A percentile compares a stretch with the other conserved stretches of the same genome.
Conservation (phyloP, 2,888 invertebrate genomes). For the Hanleya hanleyi region DNA sequence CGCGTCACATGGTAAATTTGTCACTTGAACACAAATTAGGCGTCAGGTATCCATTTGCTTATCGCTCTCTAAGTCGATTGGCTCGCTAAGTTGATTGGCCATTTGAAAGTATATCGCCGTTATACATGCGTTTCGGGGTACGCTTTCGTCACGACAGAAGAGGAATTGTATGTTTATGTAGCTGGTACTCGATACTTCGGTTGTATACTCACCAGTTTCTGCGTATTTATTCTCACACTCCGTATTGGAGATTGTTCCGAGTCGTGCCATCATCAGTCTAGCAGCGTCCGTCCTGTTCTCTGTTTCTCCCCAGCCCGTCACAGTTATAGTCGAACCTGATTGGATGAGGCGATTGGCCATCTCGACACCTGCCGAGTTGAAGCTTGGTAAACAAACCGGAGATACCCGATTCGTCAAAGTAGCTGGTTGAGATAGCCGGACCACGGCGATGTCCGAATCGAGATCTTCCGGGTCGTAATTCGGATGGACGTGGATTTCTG, state of each 20-base stretch:
- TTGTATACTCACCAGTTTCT: not conserved
- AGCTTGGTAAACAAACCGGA: not conserved
- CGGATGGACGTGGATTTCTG: slow-evolving; percentile 3
- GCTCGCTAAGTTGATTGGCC: too few species aligned
- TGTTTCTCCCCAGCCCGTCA: slow-evolving; percentile 5
- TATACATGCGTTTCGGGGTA: too few species aligned
- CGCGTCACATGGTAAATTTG: too few species aligned
- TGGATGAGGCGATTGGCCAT: not conserved
- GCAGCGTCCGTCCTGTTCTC: not conserved
- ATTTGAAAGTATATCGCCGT: too few species aligned
- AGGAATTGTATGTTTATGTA: too few species aligned
- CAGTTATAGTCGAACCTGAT: not conserved
- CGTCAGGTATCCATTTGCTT: too few species aligned
- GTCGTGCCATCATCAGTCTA: not conserved
- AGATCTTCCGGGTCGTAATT: slow-evolving; percentile 2
- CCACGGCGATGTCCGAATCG: not conserved
- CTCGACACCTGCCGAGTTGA: not conserved
- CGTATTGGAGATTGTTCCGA: not conserved
- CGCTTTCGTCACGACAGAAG: too few species aligned
- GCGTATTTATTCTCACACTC: not conserved
- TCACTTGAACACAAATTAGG: too few species aligned
- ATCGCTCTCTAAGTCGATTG: too few species aligned
- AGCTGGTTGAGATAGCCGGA: not conserved
- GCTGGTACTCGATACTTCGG: too few species aligned
- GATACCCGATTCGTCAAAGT: not conserved